These are phyloP conservation scores for Onychostoma macrolepis DNA, from an alignment of 2,113 vertebrate genomes.

Conservation along the genomic window DNA sequence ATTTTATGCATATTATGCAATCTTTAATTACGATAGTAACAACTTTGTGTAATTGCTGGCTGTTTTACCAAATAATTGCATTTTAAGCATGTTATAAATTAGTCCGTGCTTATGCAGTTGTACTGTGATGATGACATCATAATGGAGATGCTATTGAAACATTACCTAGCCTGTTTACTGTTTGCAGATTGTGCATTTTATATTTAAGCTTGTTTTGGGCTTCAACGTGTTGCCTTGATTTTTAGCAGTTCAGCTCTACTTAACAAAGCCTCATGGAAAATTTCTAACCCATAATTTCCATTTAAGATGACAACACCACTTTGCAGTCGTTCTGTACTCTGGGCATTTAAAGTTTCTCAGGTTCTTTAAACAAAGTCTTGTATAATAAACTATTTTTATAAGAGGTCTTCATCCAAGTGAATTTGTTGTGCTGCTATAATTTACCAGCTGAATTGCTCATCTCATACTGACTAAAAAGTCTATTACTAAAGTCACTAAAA, in stretches of 20 bases:
- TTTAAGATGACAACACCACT: constrained; percentile 31
- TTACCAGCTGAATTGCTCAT: not conserved
- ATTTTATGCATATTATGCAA: not conserved
- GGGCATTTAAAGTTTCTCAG: constrained; percentile 25
- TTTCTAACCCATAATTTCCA: constrained; percentile 36
- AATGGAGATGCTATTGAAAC: not conserved
- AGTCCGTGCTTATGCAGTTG: not conserved
- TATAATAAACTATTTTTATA: not conserved
- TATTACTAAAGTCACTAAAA: no score
- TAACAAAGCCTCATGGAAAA: constrained; percentile 27
- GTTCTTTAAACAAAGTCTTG: not conserved
- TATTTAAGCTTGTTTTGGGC: not conserved
- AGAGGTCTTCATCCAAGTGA: not conserved
- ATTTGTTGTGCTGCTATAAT: not conserved
- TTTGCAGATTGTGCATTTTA: not conserved
- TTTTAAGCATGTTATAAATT: not conserved
- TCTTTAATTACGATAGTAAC: not conserved
- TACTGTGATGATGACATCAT: not conserved
- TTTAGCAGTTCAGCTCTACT: not conserved
- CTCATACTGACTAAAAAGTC: not conserved
- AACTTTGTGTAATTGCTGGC: not conserved
- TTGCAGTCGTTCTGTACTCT: not conserved
- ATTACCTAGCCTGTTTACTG: not conserved
- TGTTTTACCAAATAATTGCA: not conserved
- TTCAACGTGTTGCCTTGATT: not conserved